Evolutionary conservation across 2,888 invertebrate species (phyloP), one percentile per base, ranked within the genome.

Genomic region (Perizoma flavofasciatum): DNA sequence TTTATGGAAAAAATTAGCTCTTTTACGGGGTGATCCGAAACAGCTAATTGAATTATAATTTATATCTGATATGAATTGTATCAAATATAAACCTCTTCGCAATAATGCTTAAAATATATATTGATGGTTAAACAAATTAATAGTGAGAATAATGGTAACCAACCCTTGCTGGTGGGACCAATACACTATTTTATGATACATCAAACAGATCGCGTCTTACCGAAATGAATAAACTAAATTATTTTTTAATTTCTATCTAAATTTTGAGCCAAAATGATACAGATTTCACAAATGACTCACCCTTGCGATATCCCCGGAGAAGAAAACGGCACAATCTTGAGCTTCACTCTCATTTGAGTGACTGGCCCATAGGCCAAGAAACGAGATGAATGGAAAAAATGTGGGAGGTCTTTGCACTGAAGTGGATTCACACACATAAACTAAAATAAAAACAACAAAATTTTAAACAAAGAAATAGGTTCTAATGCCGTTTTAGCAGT

Each of bases 11-110:
- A 22, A 49, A 49, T 39, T 41, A 45, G 40, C 59, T 58, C 58
- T 59, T 53, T 49, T 53, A 53, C 53, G 59, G 59, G 34, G 58
- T 50, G 33, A 41, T 46, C 10, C 33, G 35, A 51, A 51, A 51
- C 44, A 35, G 33, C 41, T 10, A 35, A 22, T 22, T 22, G 22
- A 1, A 2, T 22, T 22, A 22, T 22, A 22, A 22, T 22, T 22
- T 22, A 22, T 22, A 22, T 22, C 22, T 22, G 22, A 22, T 22
- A 22, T 22, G 22, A n/a, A 22, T 22, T 2, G 22, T 22, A 3
- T 22, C 22, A 22, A 3, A 22, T 22, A 22, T 22, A 22, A 22
- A 22, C 22, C 3, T 22, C 22, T 22, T 22, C 6, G 3, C 8
- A 44, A 6, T 32, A 45, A 32, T 11, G 7, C 6, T 32, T 4